Evolutionary conservation across 1,140 invertebrate species (phyloP).

Genomic region (Bombus waltoni): DNA sequence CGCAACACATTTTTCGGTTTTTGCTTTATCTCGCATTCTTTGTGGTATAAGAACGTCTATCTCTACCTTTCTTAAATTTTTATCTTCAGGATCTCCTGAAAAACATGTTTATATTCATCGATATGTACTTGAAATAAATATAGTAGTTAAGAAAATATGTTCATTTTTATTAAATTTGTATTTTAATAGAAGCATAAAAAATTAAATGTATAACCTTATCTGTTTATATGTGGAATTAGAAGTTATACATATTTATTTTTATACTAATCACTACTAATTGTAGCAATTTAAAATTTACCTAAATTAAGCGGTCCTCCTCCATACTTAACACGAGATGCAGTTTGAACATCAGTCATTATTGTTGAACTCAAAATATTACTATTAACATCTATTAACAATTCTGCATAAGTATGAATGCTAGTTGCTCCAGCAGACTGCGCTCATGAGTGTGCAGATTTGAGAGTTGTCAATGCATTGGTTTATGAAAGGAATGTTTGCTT

Average conservation of each 20-base stretch:
- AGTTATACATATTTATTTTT: constrained; percentile 16
- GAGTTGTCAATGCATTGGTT: constrained; percentile 63
- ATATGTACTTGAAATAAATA: background rate
- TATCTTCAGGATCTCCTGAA: constrained; percentile 93
- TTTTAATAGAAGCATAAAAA: constrained; percentile 8
- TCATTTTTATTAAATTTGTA: background rate
- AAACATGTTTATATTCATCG: constrained; percentile 48
- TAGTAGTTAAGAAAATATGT: background rate
- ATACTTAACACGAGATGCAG: constrained; percentile 73
- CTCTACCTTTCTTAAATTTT: constrained; percentile 91
- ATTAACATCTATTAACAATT: background rate
- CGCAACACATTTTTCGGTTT: constrained; percentile 88
- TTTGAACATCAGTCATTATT: constrained; percentile 27
- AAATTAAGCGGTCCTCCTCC: constrained; percentile 84
- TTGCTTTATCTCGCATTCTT: constrained; percentile 91
- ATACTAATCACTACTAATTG: background rate
- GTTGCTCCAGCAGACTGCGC: constrained; percentile 39
- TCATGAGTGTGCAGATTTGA: constrained; percentile 78
- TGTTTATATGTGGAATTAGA: background rate
- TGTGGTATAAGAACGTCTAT: constrained; percentile 92
- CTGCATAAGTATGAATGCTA: background rate
- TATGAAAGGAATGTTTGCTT: constrained; percentile 47
- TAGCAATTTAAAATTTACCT: constrained; percentile 76
- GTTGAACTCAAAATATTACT: background rate
- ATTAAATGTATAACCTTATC: constrained; percentile 18